A percentile compares a stretch with the other conserved stretches of the same genome.
Evolutionary conservation across 1,140 invertebrate species (phyloP).

Genomic region (Acyrthosiphon pisum): DNA sequence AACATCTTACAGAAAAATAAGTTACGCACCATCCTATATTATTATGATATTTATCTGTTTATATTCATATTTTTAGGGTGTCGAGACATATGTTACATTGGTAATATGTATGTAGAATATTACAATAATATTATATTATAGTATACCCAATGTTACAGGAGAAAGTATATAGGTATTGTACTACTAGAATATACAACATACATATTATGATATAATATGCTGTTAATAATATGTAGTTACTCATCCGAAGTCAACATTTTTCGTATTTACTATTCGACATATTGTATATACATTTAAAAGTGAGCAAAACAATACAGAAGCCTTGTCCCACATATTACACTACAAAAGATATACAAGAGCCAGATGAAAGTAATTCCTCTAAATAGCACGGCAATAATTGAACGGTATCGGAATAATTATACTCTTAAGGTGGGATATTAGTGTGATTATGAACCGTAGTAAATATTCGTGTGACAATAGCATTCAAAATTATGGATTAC

Average conservation of each 20-base stretch:
- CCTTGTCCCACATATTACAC: slow-evolving; percentile 30
- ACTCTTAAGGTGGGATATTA: background rate
- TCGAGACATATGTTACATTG: background rate
- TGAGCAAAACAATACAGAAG: slow-evolving; percentile 33
- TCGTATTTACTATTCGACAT: background rate
- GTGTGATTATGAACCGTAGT: background rate
- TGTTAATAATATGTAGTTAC: slow-evolving; percentile 23
- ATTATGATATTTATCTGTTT: slow-evolving; percentile 5
- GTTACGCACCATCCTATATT: background rate
- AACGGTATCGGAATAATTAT: background rate
- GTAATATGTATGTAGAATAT: background rate
- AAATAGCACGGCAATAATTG: slow-evolving; percentile 42
- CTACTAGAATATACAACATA: background rate
- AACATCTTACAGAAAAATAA: background rate
- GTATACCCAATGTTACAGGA: background rate
- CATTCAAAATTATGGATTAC: background rate
- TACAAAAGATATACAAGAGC: slow-evolving; percentile 23
- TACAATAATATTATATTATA: background rate
- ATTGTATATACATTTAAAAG: slow-evolving; percentile 23
- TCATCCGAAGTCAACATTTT: slow-evolving; percentile 8
- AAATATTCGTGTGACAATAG: background rate
- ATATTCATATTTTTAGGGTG: background rate
- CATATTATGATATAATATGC: background rate
- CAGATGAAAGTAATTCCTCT: slow-evolving; percentile 45
- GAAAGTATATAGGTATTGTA: background rate